These are phyloP conservation scores for Urophycis tenuis DNA, from an alignment of 2,797 vertebrate genomes.

Conservation along the genomic window DNA sequence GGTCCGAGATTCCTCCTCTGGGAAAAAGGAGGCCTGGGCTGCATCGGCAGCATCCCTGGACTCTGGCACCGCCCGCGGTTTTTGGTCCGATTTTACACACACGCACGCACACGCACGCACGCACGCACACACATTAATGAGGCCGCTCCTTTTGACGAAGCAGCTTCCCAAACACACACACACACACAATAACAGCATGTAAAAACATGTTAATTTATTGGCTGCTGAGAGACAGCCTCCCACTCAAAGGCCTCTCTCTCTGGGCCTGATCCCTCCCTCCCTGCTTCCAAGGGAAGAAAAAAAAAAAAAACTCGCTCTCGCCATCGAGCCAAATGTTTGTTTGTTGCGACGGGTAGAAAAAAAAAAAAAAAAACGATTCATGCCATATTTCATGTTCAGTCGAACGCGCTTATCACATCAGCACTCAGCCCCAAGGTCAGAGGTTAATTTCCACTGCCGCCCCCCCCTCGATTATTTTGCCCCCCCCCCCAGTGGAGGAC, in stretches of 20 bases:
- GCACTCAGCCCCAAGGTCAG: conserved; percentile 25
- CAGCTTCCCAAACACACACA: conserved; percentile 35
- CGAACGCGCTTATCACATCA: not conserved
- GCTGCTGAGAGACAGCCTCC: conserved; percentile 28
- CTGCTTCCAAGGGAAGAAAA: not conserved
- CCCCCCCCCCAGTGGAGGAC: conserved; percentile 36
- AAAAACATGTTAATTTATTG: conserved; percentile 59
- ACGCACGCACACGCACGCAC: too few relatives aligned
- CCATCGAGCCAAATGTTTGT: not conserved
- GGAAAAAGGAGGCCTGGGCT: not conserved
- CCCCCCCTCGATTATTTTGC: conserved; percentile 28
- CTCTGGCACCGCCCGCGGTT: not conserved
- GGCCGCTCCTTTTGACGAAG: conserved; percentile 40
- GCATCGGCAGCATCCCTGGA: not conserved
- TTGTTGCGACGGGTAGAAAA: too few relatives aligned
- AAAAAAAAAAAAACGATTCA: too few relatives aligned
- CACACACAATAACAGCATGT: conserved; percentile 43
- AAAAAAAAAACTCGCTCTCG: not conserved
- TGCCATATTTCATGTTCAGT: too few relatives aligned
- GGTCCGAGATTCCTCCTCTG: not conserved
- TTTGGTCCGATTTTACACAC: not conserved
- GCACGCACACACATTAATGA: conserved; percentile 34
- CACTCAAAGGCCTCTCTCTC: conserved; percentile 20
- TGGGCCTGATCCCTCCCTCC: conserved; percentile 1
- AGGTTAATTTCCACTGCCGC: conserved; percentile 44